Percentiles rank a stretch among this genome's conserved stretches.
These are phyloP conservation scores for Drosophila takahashii DNA, from an alignment of 1,140 invertebrate species.

Conservation along the genomic window DNA sequence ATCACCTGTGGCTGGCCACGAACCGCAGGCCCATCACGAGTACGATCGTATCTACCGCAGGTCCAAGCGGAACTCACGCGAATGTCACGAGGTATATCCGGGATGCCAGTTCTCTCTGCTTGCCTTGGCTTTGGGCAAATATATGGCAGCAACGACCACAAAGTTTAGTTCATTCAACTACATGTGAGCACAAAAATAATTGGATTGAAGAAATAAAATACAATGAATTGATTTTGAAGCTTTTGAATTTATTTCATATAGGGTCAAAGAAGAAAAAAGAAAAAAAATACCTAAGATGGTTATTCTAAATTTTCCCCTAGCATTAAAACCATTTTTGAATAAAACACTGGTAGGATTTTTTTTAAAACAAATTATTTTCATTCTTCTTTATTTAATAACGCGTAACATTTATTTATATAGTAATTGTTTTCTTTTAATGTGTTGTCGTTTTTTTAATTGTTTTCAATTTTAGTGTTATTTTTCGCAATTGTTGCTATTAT, in stretches of 20 bases:
- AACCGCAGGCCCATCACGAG: conserved; percentile 62
- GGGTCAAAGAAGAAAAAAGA: too few relatives aligned
- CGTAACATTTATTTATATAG: conserved; percentile 85
- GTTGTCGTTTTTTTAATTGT: conserved; percentile 56
- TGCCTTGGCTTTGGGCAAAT: conserved; percentile 89
- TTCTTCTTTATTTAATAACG: conserved; percentile 85
- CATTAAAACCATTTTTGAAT: neutral
- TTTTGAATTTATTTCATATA: too few relatives aligned
- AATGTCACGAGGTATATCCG: conserved; percentile 87
- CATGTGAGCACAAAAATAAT: conserved; percentile 39
- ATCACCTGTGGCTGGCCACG: conserved; percentile 41
- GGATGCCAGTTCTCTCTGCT: conserved; percentile 89
- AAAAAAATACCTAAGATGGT: too few relatives aligned
- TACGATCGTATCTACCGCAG: conserved; percentile 72
- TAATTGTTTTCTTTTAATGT: conserved; percentile 79
- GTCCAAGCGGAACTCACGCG: conserved; percentile 54
- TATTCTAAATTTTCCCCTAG: too few relatives aligned
- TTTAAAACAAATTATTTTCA: conserved; percentile 85
- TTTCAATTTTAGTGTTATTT: conserved; percentile 49
- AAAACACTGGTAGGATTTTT: conserved; percentile 49
- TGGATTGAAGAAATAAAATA: conserved; percentile 10
- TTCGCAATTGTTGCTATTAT: conserved; percentile 66
- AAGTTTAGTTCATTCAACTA: conserved; percentile 62
- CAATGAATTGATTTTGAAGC: neutral
- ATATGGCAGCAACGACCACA: conserved; percentile 84